Evolutionary conservation across 2,113 vertebrate genomes (phyloP).

Genomic region (Dasypus novemcinctus): DNA sequence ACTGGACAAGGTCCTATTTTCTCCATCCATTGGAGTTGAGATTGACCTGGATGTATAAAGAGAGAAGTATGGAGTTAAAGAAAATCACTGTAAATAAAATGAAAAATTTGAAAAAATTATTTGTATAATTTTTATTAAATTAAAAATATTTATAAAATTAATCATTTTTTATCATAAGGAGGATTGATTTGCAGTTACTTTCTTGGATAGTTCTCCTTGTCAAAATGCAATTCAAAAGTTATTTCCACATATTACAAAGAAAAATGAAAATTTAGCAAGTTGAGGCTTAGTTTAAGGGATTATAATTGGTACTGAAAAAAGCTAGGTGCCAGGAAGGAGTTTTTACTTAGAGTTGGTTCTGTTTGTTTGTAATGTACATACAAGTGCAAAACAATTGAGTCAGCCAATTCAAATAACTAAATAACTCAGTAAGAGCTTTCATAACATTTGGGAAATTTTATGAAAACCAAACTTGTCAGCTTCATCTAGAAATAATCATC

Average conservation of each 20-base stretch:
- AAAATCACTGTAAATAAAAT: background rate
- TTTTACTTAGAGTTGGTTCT: background rate
- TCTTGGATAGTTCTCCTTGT: background rate
- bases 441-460: background rate
- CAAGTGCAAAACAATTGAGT: background rate
- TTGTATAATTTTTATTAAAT: background rate
- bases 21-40: background rate
- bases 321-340: background rate
- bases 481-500: background rate
- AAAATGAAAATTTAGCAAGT: background rate
- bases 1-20: slow-evolving; percentile 1
- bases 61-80: background rate
- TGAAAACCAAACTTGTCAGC: background rate
- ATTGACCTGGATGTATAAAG: background rate
- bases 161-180: background rate
- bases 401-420: background rate
- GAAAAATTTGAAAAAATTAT: background rate
- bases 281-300: background rate
- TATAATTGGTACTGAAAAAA: background rate
- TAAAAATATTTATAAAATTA: background rate
- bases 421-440: background rate
- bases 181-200: background rate
- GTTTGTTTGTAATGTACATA: background rate
- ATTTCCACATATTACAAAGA: background rate
- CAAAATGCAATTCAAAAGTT: background rate